Base-by-base conservation (phyloP, 2,113 vertebrate species). In the Protomyctophum bolini region DNA sequence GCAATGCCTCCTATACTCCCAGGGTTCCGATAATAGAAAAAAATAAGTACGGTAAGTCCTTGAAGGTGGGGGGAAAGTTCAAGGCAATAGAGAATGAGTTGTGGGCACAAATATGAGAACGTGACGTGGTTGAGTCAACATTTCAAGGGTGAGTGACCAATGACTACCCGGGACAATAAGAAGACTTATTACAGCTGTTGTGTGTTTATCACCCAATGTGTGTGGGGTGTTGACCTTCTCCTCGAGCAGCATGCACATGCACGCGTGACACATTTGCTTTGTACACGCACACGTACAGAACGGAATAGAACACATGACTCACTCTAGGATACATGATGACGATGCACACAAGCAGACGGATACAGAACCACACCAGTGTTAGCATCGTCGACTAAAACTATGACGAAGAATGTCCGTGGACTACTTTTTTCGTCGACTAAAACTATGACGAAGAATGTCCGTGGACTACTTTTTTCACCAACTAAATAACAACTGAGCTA, bases 181-280 rank as follows among this genome's bases (percentile, higher is more conserved):
- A 60, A 64, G 86, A 85, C 85, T 83, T 87, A 88, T 88, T 85
- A 70, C 85, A 51, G 54, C 72, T 10, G 10, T 75, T 85, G 68
- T 72, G 75, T 21, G 60, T 81, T 78, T 72, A 77, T 81, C 80
- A 77, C 71, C 33, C 33, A 41, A 47, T 72, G 73, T 79, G 82
- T 69, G 67, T 67, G 66, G 60, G 63, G 5, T 48, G 73, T 73
- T 84, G 71, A 62, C 50, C 75, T 65, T 60, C 58, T 41, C 29
- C 33, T 85, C 61, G 70, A 79, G 79, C 6, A 10, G 2, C 51
- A 54, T 41, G 21, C 21, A 41, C 33, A 41, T 41, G 33, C 33
- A 41, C 33, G 33, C 5, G 33, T 41, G 5, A 41, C 33, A 41
- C 33, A 41, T 41, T 41, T 41, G 33, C 33, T 41, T 3, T 41